phyloP scores from a whole-genome alignment of 2,113 vertebrate genomes.

The Machaerirhynchus nigripectus region DNA sequence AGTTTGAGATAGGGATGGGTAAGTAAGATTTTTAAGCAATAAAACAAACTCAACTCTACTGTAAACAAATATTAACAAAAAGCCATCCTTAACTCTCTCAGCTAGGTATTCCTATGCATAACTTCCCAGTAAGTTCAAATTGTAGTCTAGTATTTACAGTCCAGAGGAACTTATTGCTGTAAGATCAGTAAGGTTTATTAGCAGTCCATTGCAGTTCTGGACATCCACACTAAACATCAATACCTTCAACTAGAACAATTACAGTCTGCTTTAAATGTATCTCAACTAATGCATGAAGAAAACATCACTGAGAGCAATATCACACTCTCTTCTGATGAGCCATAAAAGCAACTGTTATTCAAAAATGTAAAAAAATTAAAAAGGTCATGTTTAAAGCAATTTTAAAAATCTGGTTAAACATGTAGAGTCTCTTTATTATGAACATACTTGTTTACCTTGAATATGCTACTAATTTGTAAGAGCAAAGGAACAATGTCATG shows the following conservation, averaged over 20 bases:
- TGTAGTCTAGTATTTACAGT: neutral
- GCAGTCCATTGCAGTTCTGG: neutral
- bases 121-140: neutral
- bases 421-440: neutral
- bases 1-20: neutral
- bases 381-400: neutral
- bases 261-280: neutral
- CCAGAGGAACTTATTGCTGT: neutral
- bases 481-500: neutral
- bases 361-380: neutral
- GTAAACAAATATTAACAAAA: neutral
- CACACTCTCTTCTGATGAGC: neutral
- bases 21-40: neutral
- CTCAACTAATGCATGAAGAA: neutral
- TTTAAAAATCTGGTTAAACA: neutral
- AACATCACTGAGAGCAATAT: neutral
- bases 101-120: neutral
- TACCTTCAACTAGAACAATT: neutral
- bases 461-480: neutral
- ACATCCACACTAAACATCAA: neutral
- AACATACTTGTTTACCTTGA: neutral
- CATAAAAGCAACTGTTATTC: neutral
- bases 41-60: neutral
- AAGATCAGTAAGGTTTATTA: neutral
- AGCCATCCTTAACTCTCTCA: neutral